Base-by-base conservation (phyloP, 2,113 vertebrate species). In the Vombatus ursinus region DNA sequence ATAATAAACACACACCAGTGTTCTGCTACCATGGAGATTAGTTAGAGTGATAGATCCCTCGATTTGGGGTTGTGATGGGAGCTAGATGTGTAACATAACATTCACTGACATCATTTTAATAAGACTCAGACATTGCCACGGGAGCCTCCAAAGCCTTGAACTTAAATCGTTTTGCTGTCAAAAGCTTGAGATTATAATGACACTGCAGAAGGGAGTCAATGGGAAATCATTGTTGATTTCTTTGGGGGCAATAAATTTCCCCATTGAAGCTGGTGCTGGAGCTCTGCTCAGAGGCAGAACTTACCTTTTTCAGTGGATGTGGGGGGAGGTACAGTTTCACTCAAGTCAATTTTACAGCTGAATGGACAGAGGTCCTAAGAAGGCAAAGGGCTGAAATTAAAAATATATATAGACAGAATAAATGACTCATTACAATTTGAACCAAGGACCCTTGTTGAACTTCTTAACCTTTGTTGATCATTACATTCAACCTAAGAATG, bases 281-380 rank as follows among this genome's bases (percentile, higher is more conserved):
- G 93, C 95, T 98, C 97, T 93, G 51, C 52, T 97, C 50, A 22
- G 95, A 48, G 90, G 96, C 0, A 0, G 93, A 26, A 44, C n/a
- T 93, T 93, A 57, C 16, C n/a, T 44, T 84, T 90, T 96, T 94
- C 28, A 0, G 12, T 49, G 48, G 48, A 5, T 49, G 5, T 49
- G 96, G 94, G 14, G 0, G 93, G 91, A 94, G 97, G 96, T 90
- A 92, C 19, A 52, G 92, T 93, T 96, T 94, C 1, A 16, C 19
- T 84, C 95, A 96, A 97, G 96, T 94, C 97, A 97, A 95, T 98
- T 98, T 98, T 98, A 97, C 98, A 98, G 97, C 96, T 97, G 98
- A 98, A 93, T 98, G 98, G 97, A 96, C 95, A 0, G 77, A 97
- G 97, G 97, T 97, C 97, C 96, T 97, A 96, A 98, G 95, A 97